These are phyloP conservation scores for Tethea ocularis DNA, from an alignment of 2,888 invertebrate species.

Conservation along the genomic window DNA sequence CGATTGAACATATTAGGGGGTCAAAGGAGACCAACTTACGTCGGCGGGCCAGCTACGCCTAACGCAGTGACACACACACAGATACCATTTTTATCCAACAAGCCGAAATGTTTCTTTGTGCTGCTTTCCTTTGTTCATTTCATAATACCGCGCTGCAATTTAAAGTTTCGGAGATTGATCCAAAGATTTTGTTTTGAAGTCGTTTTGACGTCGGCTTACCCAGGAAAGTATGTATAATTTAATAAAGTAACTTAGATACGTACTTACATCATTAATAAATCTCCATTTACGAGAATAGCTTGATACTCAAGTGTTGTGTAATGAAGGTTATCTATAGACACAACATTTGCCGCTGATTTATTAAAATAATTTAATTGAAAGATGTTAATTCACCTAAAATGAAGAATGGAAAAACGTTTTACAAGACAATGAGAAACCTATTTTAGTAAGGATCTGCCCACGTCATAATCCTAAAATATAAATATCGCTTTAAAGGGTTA, in stretches of 20 bases:
- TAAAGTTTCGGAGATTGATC: slow-evolving; percentile 15
- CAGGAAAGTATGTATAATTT: not conserved
- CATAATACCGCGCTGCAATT: slow-evolving; percentile 19
- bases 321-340: too few relatives aligned
- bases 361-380: too few relatives aligned
- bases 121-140: slow-evolving; percentile 24
- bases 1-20: slow-evolving; percentile 10
- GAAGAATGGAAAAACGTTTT: too few relatives aligned
- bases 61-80: slow-evolving; percentile 19
- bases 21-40: slow-evolving; percentile 2
- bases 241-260: too few relatives aligned
- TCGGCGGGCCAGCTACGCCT: slow-evolving; percentile 13
- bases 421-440: too few relatives aligned
- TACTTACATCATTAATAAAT: not conserved
- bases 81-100: slow-evolving; percentile 20
- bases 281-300: too few relatives aligned
- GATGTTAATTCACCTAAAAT: too few relatives aligned
- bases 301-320: too few relatives aligned
- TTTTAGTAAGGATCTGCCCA: too few relatives aligned
- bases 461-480: too few relatives aligned
- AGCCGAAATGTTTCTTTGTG: slow-evolving; percentile 14
- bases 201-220: not conserved
- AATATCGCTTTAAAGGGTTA: too few relatives aligned
- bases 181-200: slow-evolving; percentile 5
- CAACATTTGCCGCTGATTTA: too few relatives aligned